Evolutionary conservation across 1,140 invertebrate species (phyloP), one percentile per base, ranked within the genome.

Genomic region (Arion vulgaris): DNA sequence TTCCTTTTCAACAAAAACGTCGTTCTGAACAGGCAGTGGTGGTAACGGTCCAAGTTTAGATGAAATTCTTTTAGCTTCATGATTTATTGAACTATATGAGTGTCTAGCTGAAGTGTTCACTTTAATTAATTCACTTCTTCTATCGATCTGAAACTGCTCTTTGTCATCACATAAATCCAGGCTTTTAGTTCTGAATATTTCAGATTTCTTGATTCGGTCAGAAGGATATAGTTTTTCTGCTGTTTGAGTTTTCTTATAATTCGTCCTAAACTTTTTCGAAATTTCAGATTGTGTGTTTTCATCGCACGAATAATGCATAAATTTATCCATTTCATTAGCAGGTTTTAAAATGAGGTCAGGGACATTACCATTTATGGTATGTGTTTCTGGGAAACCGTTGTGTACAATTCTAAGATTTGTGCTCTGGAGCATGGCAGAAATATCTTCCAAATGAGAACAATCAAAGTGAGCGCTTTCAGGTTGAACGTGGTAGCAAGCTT

Each of bases 31-130:
- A 9, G 62, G 62, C 28, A 66, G 17, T 0, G 62, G 62, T 15
- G 62, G 62, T 66, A 66, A 66, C 5, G 62, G 62, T 23, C 62
- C 62, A n/a, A 66, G 62, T 66, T 66, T 66, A 32, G 62, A n/a
- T 0, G 28, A 66, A 32, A 66, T 66, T 32, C 62, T 28, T 66
- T 7, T 32, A 17, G 62, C 62, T 66, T 66, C 62, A 7, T n/a
- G 28, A 66, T 17, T 66, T 66, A 28, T 32, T 5, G 5, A 5
- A 32, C 28, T 13, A 34, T 66, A 9, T 66, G 62, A 66, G 19
- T 32, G 28, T 32, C 32, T 66, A 2, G n/a, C 32, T 13, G 11
- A 28, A 45, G 41, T 7, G 51, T 26, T 23, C 2, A 23, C 4
- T 17, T 23, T 26, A 7, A 11, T 57, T 57, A 15, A 9, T 15